Conservation (phyloP, 2,113 vertebrate species). For the Spermophilus dauricus region DNA sequence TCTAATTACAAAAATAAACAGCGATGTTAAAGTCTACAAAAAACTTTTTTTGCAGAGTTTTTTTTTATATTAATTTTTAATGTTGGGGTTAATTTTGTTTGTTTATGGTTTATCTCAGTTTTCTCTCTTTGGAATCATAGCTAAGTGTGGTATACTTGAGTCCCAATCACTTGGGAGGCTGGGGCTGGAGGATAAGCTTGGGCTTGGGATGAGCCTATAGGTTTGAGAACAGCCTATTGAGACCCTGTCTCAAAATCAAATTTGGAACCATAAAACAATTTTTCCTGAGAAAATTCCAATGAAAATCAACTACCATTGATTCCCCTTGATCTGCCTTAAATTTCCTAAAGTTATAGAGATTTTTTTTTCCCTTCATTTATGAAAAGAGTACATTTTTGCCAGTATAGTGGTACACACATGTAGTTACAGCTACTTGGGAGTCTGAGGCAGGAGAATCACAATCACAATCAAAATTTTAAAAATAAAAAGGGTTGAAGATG, state of each 20-base stretch:
- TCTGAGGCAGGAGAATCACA: too few species aligned
- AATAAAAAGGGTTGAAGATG: too few species aligned
- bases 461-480: too few species aligned
- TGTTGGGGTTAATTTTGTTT: background rate
- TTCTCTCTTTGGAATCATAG: background rate
- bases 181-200: too few species aligned
- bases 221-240: background rate
- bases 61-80: background rate
- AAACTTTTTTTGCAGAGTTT: background rate
- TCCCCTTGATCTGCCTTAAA: background rate
- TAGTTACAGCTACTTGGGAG: too few species aligned
- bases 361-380: background rate
- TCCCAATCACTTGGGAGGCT: background rate
- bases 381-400: background rate
- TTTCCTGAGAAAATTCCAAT: conserved; percentile 12
- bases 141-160: background rate
- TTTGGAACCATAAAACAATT: background rate
- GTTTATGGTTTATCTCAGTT: conserved; percentile 47
- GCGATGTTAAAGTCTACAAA: background rate
- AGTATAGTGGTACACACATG: too few species aligned
- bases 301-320: background rate
- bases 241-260: background rate
- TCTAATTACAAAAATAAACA: conserved; percentile 8
- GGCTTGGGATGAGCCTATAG: background rate
- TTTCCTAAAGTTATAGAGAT: conserved; percentile 37